Evolutionary conservation across 2,888 invertebrate genomes (phyloP), one percentile per base, ranked within the genome.

Genomic region (Erannis defoliaria): DNA sequence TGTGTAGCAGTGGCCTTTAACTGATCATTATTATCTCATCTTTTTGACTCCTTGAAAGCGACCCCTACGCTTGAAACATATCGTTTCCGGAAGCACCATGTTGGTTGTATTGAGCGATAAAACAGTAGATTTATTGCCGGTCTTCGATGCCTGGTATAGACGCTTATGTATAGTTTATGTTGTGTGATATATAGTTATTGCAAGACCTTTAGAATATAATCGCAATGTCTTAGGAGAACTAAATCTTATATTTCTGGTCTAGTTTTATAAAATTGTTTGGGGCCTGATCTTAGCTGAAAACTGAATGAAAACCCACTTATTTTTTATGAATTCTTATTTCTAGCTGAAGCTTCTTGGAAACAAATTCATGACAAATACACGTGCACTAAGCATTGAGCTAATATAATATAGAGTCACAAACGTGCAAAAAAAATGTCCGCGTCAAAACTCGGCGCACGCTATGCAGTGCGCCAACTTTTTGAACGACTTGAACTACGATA

Each of bases 151-250:
- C n/a, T n/a, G n/a, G n/a, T n/a, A n/a, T 16, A 18, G 38, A 46
- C 46, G 54, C 54, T 53, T 59, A 54, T 43, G 57, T 43, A 50
- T 48, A 43, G 26, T 49, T 57, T 58, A 46, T 29, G 8, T 9
- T 21, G 35, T 18, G 42, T 43, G 46, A 53, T 45, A 51, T 21
- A 8, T 2, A 12, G 9, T 16, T 18, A n/a, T n/a, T n/a, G n/a
- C 19, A 10, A 6, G 23, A 42, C 6, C n/a, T 42, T n/a, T 23
- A 23, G 42, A 6, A 42, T 42, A 21, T 21, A 10, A 38, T 12
- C 5, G 19, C 1, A 40, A 18, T 9, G n/a, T 42, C 38, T 9
- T 38, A 10, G 19, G 19, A n/a, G 21, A 8, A 1, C 2, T 42
- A 23, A 23, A 21, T 21, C 5, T 42, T 42, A n/a, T 40, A 10